Percentiles rank a stretch among this genome's conserved stretches.
phyloP scores from a whole-genome alignment of 92 coral and sea anemone species.

The Micromussa lordhowensis region DNA sequence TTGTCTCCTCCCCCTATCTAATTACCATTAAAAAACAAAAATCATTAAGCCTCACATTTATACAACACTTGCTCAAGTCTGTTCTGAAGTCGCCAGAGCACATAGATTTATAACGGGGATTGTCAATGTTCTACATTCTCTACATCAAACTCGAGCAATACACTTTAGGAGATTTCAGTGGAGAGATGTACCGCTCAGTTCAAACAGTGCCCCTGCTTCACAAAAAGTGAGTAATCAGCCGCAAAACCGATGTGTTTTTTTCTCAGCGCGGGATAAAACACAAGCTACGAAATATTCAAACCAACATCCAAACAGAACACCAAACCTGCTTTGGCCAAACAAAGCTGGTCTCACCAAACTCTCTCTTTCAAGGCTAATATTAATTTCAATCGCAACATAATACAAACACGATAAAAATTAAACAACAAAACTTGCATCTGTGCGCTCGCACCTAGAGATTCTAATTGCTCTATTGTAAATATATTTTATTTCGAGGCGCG shows the following conservation, averaged over 20 bases:
- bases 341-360: conserved; percentile 1
- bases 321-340: background rate
- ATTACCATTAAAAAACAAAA: too few species aligned
- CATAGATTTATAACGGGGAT: too few species aligned
- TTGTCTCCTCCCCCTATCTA: too few species aligned
- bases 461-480: background rate
- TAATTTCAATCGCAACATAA: background rate
- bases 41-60: too few species aligned
- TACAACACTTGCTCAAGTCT: background rate
- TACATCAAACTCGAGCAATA: background rate
- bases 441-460: background rate
- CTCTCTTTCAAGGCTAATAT: background rate
- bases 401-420: background rate
- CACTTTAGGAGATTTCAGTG: background rate
- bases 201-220: background rate
- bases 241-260: background rate
- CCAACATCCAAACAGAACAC: background rate
- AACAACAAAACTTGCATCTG: background rate
- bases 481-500: background rate
- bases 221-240: background rate
- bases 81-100: too few species aligned
- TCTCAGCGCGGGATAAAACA: background rate
- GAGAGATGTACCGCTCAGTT: background rate
- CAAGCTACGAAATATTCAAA: background rate
- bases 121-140: background rate